Evolutionary conservation across 2,797 vertebrate species (phyloP), one percentile per base, ranked within the genome.

Genomic region (Acropternis orthonyx): DNA sequence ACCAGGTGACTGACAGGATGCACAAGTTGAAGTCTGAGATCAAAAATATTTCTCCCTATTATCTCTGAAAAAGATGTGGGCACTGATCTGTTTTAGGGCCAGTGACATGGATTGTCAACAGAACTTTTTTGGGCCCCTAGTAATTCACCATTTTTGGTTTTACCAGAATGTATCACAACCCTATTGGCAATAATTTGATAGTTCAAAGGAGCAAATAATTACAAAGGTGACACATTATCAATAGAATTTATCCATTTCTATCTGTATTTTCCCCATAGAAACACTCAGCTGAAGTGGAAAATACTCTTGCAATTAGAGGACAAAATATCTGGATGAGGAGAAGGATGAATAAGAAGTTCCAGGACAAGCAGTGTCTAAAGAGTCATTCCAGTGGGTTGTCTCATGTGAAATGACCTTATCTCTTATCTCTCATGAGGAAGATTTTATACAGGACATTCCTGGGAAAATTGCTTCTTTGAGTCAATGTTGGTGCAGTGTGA

Each of bases 321-420:
- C 46, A 82, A 92, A 94, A 65, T 77, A 77, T 32, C 49, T n/a
- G 46, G 39, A 55, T 27, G 32, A 72, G 37, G 39, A 88, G 39
- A 80, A 92, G 5, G 58, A 80, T 78, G 68, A 94, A 68, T 87
- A 94, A 95, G 86, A 89, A 77, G 27, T 96, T 94, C 85, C 89
- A 83, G 79, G 58, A 62, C 43, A 39, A 92, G 46, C 30, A 41
- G 46, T 19, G 21, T 68, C 79, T 80, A 34, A 77, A 66, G 72
- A 93, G 22, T 85, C 78, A 85, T 85, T 86, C 75, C 71, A 87
- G 84, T 74, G 67, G 48, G 48, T 61, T 90, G 61, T 67, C 41
- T 90, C 3, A 1, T 62, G 43, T 46, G 71, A 58, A 89, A 93
- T 74, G 78, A 96, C 36, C 41, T 79, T 74, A 51, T 28, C 49